These are phyloP conservation scores for Probaryconus sp. DNA, from an alignment of 1,140 invertebrate genomes.

Conservation along the genomic window DNA sequence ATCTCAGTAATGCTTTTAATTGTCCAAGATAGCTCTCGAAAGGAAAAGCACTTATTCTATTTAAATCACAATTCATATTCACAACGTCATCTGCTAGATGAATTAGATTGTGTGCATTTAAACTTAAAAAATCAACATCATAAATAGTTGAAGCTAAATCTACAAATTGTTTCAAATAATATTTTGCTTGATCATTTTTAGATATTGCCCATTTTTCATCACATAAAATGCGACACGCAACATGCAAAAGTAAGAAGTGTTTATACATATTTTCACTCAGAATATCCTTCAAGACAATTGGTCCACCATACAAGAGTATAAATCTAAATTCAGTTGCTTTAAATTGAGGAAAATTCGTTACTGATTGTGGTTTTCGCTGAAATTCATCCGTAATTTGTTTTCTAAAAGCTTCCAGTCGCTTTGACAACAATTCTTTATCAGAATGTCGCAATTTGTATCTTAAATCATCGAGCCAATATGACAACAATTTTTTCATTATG, in stretches of 20 bases:
- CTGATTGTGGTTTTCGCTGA: too few species aligned
- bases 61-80: conserved; percentile 16
- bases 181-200: conserved; percentile 7
- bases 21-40: conserved; percentile 24
- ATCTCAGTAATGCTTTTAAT: conserved; percentile 8
- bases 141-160: neutral
- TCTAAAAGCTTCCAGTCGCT: too few species aligned
- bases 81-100: too few species aligned
- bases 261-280: conserved; percentile 4
- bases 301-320: conserved; percentile 16
- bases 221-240: too few species aligned
- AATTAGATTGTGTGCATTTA: conserved; percentile 23
- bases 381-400: too few species aligned
- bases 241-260: conserved; percentile 30
- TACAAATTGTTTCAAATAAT: conserved; percentile 17
- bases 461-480: too few species aligned
- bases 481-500: too few species aligned
- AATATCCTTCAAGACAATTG: conserved; percentile 16
- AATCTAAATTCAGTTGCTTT: conserved; percentile 24
- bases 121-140: neutral
- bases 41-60: conserved; percentile 13
- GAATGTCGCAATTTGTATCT: too few species aligned
- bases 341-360: too few species aligned
- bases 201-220: neutral
- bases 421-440: too few species aligned